Evolutionary conservation across 2,113 vertebrate genomes (phyloP).

Genomic region (Toxotes jaculatrix): DNA sequence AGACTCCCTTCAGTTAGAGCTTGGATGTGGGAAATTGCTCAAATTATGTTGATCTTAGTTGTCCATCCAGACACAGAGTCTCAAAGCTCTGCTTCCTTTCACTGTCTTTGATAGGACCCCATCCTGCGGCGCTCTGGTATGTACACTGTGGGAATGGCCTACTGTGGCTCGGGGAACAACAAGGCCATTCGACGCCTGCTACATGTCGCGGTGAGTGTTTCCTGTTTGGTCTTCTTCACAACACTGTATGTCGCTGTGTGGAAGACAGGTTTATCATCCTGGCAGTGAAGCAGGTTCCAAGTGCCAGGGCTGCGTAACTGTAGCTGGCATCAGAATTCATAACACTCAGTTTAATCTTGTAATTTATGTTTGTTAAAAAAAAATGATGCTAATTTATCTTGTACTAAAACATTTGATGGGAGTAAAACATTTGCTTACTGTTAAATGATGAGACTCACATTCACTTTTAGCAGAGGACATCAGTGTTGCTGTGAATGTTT

Average conservation of each 20-base stretch:
- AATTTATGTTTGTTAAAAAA: not conserved
- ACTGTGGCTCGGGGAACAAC: slow-evolving; percentile 99
- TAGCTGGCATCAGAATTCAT: not conserved
- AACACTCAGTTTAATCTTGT: not conserved
- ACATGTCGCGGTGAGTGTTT: slow-evolving; percentile 95
- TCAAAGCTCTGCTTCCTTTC: slow-evolving; percentile 76
- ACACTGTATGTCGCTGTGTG: slow-evolving; percentile 1
- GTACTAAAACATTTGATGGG: not conserved
- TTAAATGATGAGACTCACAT: not conserved
- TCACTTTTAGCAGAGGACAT: not conserved
- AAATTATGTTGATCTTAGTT: slow-evolving; percentile 32
- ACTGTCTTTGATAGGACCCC: slow-evolving; percentile 88
- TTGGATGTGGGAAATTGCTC: slow-evolving; percentile 29
- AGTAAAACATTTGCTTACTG: not conserved
- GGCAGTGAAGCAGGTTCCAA: slow-evolving; percentile 7
- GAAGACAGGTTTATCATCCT: slow-evolving; percentile 39
- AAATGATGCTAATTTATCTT: not conserved
- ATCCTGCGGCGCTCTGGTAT: slow-evolving; percentile 98
- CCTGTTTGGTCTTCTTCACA: slow-evolving; percentile 26
- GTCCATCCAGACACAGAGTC: slow-evolving; percentile 36
- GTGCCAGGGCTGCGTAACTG: not conserved
- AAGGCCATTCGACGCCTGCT: slow-evolving; percentile 97
- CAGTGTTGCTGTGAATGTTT: not conserved
- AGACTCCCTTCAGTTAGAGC: slow-evolving; percentile 24
- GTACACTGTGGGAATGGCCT: slow-evolving; percentile 99